A percentile compares a stretch with the other conserved stretches of the same genome.
phyloP scores from a whole-genome alignment of 2,797 vertebrate species.

The Anguilla megastoma region DNA sequence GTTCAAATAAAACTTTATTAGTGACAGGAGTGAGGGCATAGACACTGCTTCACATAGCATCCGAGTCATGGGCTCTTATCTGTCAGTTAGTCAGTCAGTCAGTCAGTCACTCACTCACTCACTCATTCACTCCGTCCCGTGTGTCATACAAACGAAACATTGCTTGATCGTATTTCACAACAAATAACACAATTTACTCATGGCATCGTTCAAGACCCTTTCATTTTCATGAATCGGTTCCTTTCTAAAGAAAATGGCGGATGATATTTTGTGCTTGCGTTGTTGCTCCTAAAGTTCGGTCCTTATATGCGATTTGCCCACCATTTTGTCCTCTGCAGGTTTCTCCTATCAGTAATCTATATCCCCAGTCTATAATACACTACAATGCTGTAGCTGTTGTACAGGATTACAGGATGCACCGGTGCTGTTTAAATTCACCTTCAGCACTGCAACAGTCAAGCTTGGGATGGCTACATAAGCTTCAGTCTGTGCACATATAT shows the following conservation, averaged over 20 bases:
- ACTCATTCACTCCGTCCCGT: background rate
- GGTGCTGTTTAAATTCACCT: background rate
- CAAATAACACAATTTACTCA: background rate
- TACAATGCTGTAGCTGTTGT: background rate
- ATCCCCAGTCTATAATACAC: background rate
- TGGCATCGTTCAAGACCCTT: background rate
- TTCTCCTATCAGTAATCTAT: background rate
- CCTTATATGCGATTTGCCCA: background rate
- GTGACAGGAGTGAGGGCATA: background rate
- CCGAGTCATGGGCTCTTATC: background rate
- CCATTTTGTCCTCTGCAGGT: background rate
- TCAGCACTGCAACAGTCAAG: background rate
- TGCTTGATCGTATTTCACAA: background rate
- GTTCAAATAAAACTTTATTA: conserved; percentile 30
- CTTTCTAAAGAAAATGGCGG: background rate
- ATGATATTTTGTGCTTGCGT: background rate
- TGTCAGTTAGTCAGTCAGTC: background rate
- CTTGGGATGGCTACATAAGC: background rate
- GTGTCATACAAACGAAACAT: background rate
- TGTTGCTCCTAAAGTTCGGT: background rate
- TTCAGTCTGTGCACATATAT: background rate
- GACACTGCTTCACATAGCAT: background rate
- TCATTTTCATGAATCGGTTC: background rate
- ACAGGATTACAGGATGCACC: background rate
- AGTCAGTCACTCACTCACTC: too few species aligned